Conservation (phyloP, 1,140 invertebrate genomes). For the Bactericera cockerelli region DNA sequence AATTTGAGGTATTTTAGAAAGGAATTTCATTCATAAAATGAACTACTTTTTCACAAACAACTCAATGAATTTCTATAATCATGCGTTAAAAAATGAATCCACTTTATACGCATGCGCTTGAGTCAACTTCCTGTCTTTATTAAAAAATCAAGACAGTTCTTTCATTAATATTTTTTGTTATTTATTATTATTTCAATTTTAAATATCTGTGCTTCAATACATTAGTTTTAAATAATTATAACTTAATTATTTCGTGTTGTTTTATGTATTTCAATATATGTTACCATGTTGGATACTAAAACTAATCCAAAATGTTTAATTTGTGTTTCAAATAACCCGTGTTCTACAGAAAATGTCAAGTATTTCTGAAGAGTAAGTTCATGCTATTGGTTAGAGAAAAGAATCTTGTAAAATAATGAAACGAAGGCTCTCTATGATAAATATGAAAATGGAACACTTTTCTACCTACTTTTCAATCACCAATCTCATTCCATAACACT, state of each 20-base stretch:
- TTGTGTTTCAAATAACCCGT: neutral
- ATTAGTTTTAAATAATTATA: neutral
- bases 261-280: slow-evolving; percentile 8
- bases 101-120: neutral
- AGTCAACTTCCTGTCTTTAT: slow-evolving; percentile 7
- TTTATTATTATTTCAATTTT: neutral
- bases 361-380: slow-evolving; percentile 5
- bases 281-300: slow-evolving; percentile 6
- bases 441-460: too few relatives aligned
- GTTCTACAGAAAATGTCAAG: slow-evolving; percentile 6
- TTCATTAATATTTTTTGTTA: slow-evolving; percentile 4
- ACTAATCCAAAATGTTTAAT: slow-evolving; percentile 7
- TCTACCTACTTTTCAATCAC: too few relatives aligned
- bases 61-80: slow-evolving; percentile 8
- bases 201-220: too few relatives aligned
- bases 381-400: neutral
- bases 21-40: neutral
- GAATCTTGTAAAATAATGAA: neutral
- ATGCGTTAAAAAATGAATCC: slow-evolving; percentile 8
- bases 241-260: slow-evolving; percentile 3
- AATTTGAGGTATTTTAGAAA: too few relatives aligned
- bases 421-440: neutral
- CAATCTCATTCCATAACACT: too few relatives aligned
- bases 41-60: slow-evolving; percentile 4
- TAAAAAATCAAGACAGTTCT: slow-evolving; percentile 6